A percentile compares a stretch with the other conserved stretches of the same genome.
These are phyloP conservation scores for Pteruthius melanotis DNA, from an alignment of 2,113 vertebrate species.

Conservation along the genomic window DNA sequence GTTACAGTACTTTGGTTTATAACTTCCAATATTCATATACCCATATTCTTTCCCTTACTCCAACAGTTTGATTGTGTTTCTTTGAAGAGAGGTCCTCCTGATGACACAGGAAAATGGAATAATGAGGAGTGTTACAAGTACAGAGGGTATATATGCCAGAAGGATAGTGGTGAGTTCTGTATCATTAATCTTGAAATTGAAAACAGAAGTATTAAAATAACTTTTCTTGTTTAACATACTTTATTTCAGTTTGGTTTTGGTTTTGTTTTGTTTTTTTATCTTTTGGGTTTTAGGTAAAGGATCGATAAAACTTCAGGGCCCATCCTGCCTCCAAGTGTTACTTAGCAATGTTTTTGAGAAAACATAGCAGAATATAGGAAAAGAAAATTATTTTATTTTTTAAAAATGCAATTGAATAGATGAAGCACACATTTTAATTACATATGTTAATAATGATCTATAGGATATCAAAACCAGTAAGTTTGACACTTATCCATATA, in stretches of 20 bases:
- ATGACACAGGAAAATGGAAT: slow-evolving; percentile 31
- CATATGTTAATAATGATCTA: background rate
- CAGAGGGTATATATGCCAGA: slow-evolving; percentile 39
- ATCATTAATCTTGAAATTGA: background rate
- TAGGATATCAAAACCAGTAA: background rate
- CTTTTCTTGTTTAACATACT: background rate
- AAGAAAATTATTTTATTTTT: background rate
- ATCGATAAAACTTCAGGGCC: background rate
- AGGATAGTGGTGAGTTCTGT: slow-evolving; percentile 27
- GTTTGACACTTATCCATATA: background rate
- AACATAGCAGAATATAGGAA: background rate
- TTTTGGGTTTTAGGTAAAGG: background rate
- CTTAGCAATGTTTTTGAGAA: background rate
- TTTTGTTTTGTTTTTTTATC: background rate
- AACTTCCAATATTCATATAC: background rate
- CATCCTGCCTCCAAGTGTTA: background rate
- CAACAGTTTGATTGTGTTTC: slow-evolving; percentile 43
- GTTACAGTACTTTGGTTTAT: background rate
- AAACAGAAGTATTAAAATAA: background rate
- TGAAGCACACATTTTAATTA: background rate
- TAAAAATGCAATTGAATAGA: background rate
- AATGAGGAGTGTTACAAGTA: background rate
- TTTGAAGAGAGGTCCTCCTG: slow-evolving; percentile 9
- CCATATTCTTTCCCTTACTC: background rate
- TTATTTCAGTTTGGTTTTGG: background rate